A percentile compares a stretch with the other conserved stretches of the same genome.
Conservation (phyloP, 2,888 invertebrate genomes). For the Cephus pulcher region DNA sequence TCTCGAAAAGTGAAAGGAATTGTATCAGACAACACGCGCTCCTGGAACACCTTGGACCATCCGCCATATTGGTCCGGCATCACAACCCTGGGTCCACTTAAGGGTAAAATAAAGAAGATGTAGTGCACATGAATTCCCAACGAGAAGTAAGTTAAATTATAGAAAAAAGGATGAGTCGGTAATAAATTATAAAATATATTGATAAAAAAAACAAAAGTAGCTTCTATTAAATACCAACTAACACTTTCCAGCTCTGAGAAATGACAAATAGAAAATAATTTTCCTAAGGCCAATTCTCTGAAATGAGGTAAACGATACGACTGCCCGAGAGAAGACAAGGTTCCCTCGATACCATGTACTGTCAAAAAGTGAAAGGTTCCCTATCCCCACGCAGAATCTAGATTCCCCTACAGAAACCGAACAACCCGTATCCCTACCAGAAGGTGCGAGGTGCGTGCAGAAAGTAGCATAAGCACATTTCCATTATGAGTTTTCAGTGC, state of each 20-base stretch:
- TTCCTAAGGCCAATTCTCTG: neutral
- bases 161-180: rapidly evolving
- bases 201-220: neutral
- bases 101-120: neutral
- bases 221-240: neutral
- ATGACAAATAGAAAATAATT: neutral
- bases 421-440: constrained; percentile 12
- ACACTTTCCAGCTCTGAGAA: neutral
- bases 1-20: neutral
- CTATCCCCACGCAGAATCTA: constrained; percentile 47
- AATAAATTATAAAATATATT: neutral
- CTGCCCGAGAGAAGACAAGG: neutral
- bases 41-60: neutral
- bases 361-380: constrained; percentile 64
- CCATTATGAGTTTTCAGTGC: constrained; percentile 18
- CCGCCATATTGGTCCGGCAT: neutral
- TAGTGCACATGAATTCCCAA: neutral
- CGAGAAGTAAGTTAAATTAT: neutral
- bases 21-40: neutral
- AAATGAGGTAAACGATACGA: neutral
- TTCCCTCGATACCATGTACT: constrained; percentile 17
- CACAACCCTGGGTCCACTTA: neutral
- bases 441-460: constrained; percentile 6
- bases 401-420: constrained; percentile 30
- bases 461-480: constrained; percentile 18